Conservation (phyloP, 2,797 vertebrate genomes). For the Peromyscus nudipes region DNA sequence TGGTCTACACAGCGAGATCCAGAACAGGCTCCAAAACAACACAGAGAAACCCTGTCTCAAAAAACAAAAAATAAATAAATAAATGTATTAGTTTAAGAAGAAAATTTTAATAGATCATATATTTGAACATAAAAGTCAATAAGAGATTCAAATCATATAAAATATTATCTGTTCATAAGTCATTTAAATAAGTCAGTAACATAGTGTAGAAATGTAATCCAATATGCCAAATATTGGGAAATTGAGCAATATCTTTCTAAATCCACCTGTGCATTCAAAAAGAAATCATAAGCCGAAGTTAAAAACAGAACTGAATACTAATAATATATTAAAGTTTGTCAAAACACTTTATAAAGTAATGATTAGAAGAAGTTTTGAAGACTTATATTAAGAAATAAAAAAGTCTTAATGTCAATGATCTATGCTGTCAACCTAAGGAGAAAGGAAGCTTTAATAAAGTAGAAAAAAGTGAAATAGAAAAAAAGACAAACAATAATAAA, state of each 20-base stretch:
- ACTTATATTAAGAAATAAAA: background rate
- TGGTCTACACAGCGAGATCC: no score
- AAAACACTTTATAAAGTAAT: background rate
- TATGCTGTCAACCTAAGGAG: background rate
- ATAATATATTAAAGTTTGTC: background rate
- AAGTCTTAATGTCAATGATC: background rate
- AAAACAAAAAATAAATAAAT: background rate
- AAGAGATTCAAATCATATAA: background rate
- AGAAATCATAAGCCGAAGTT: constrained; percentile 20
- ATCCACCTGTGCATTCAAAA: background rate
- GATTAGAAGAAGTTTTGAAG: background rate
- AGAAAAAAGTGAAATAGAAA: background rate
- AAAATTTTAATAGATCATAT: background rate
- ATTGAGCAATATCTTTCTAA: background rate
- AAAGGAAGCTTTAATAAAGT: background rate
- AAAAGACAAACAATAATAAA: background rate
- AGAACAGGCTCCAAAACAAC: no score
- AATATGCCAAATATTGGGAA: background rate
- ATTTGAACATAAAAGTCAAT: background rate
- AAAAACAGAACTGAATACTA: background rate
- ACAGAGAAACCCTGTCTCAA: no score
- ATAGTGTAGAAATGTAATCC: background rate
- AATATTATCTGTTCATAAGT: background rate
- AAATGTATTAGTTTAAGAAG: background rate
- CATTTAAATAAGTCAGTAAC: constrained; percentile 39